Evolutionary conservation across 2,113 vertebrate genomes (phyloP).

Genomic region (Brachyhypopomus gauderio): DNA sequence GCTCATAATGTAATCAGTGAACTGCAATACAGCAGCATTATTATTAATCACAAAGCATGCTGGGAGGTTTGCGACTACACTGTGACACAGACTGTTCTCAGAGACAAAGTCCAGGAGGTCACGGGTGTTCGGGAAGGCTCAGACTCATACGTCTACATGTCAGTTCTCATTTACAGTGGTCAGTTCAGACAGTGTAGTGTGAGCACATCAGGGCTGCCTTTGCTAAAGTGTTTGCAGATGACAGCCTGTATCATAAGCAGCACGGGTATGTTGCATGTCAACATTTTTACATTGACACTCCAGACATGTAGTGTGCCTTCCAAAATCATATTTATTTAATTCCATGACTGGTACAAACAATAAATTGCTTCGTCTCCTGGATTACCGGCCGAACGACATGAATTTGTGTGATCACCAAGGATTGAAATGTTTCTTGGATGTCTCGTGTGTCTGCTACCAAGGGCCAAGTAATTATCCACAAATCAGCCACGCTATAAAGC

Average conservation of each 20-base stretch:
- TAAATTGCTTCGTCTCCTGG: background rate
- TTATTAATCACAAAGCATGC: too few species aligned
- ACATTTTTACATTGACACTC: slow-evolving; percentile 38
- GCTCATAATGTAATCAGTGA: too few species aligned
- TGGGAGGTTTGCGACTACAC: too few species aligned
- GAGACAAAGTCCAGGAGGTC: too few species aligned
- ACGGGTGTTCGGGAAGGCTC: too few species aligned
- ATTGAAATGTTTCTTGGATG: background rate
- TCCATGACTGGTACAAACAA: background rate
- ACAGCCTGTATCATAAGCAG: slow-evolving; percentile 19
- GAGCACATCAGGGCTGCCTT: slow-evolving; percentile 7
- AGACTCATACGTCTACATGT: too few species aligned
- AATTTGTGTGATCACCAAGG: background rate
- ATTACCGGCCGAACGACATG: background rate
- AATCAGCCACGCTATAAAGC: slow-evolving; percentile 14
- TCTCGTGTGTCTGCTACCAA: slow-evolving; percentile 8
- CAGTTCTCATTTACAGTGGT: too few species aligned
- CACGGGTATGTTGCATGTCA: slow-evolving; percentile 10
- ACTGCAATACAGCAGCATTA: too few species aligned
- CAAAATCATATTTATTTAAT: background rate
- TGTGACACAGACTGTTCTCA: too few species aligned
- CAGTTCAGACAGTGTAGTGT: background rate
- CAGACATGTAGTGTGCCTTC: background rate
- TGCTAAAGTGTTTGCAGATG: slow-evolving; percentile 35
- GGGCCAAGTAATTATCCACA: slow-evolving; percentile 14